Base-by-base conservation (phyloP, 2,113 vertebrate genomes). In the Alectura lathami region DNA sequence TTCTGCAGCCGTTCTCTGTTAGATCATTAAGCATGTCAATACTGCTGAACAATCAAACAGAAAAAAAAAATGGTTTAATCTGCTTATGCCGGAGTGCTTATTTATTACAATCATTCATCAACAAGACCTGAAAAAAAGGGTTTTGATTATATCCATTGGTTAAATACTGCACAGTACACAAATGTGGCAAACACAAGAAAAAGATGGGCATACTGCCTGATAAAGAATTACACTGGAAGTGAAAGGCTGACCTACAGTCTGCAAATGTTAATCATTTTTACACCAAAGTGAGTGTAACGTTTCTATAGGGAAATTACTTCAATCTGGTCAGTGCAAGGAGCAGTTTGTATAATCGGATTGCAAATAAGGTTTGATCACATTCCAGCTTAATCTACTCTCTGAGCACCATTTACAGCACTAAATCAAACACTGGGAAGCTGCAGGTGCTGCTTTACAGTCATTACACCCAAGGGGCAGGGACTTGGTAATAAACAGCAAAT, bases 361-460 rank as follows among this genome's bases (percentile, higher is more conserved):
- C 98, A 99, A 99, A 99, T 99, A 99, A 98, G 98, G 98, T 99
- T 99, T 99, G 98, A 99, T 99, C 98, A 98, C 98, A 98, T 99
- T 98, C 98, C 98, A 98, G 98, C 97, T 97, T 99, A 99, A 99
- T 99, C 99, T 98, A 98, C 98, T 98, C 98, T 98, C 98, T 98
- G 97, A 98, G 98, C 97, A 97, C 98, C 98, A 98, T 98, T 98
- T 98, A 98, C 96, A 57, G 97, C 98, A 98, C 98, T 99, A 99
- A 99, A 99, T 99, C 99, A 99, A 98, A 98, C 96, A 86, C 96
- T 42, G 83, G 96, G 97, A 98, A 98, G 98, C 98, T 98, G 98
- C 98, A 98, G 98, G 99, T 98, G 96, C 96, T 95, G 97, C 98
- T 98, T 98, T 98, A 96, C 98, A 98, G 98, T 99, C 98, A 99